Evolutionary conservation across 1,140 invertebrate genomes (phyloP).

Genomic region (Lanistes nyassanus): DNA sequence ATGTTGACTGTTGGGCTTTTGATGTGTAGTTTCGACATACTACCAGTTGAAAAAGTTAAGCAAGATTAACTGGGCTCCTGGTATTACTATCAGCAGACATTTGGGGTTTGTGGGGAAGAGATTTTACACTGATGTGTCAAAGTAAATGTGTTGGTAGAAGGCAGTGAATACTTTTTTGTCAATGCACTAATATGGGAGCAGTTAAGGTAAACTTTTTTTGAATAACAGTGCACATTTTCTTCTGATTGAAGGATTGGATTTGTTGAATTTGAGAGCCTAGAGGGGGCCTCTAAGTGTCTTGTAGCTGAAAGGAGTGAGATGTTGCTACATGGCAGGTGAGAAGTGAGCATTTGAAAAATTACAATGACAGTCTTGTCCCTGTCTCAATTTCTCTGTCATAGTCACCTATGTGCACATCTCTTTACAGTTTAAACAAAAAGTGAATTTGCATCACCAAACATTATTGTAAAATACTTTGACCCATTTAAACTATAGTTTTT

Average conservation of each 20-base stretch:
- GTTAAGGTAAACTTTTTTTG: neutral
- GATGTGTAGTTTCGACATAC: neutral
- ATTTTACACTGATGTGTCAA: neutral
- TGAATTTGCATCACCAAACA: no score
- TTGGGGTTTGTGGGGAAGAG: neutral
- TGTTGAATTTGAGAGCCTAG: neutral
- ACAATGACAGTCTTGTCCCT: no score
- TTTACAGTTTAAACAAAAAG: no score
- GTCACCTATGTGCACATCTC: no score
- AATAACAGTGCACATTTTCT: no score
- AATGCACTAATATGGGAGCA: neutral
- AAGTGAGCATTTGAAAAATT: neutral
- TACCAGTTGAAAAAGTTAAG: neutral
- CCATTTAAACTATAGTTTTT: no score
- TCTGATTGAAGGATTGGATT: conserved; percentile 6
- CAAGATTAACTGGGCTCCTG: neutral
- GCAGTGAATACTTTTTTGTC: neutral
- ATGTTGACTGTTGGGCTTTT: neutral
- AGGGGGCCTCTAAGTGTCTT: neutral
- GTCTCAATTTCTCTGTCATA: no score
- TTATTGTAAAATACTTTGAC: no score
- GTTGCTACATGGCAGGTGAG: conserved; percentile 1
- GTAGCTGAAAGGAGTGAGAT: neutral
- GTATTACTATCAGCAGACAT: neutral
- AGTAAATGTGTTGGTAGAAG: neutral